Evolutionary conservation across 2,888 invertebrate species (phyloP), one percentile per base, ranked within the genome.

Genomic region (Caradrina kadenii): DNA sequence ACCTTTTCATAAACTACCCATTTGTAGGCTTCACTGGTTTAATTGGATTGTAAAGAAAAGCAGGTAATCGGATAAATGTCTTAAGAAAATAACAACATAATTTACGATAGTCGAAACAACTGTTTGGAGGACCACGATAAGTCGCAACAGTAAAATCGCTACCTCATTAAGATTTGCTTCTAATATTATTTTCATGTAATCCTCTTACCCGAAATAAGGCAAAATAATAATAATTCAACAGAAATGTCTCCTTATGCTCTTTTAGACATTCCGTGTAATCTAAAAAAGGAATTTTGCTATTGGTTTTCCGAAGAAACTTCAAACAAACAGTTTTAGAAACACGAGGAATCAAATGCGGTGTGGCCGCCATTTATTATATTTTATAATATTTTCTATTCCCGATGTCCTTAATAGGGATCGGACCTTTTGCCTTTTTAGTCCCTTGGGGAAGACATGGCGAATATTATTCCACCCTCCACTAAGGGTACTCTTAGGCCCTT

Each of bases 351-450:
- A 68, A 84, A 73, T 78, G 76, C 70, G 74, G 63, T 80, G 75
- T 79, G 79, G 80, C 61, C 67, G 75, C 82, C 82, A 84, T 86
- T 88, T 90, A 88, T 88, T 88, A 86, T 89, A 89, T 88, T 89
- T 88, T 86, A 88, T 86, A 88, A 88, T 90, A 88, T 89, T 91
- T 92, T 90, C 89, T 88, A 89, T 88, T 86, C 83, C 82, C 87
- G 85, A 89, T 90, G 90, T 89, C 90, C 89, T 88, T 91, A 91
- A 89, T 90, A 90, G 88, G 89, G 91, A 88, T 90, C 88, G 88
- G 90, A 91, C 92, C 92, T 91, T 93, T 93, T 91, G 90, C 92
- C 91, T 90, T 93, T 92, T 91, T 80, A 78, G 86, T 89, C 92
- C 92, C 92, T 84, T 73, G 89, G 89, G 93, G 84, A 84, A 87